A percentile compares a stretch with the other conserved stretches of the same genome.
These are phyloP conservation scores for Agapornis canus DNA, from an alignment of 2,797 vertebrate genomes.

Conservation along the genomic window DNA sequence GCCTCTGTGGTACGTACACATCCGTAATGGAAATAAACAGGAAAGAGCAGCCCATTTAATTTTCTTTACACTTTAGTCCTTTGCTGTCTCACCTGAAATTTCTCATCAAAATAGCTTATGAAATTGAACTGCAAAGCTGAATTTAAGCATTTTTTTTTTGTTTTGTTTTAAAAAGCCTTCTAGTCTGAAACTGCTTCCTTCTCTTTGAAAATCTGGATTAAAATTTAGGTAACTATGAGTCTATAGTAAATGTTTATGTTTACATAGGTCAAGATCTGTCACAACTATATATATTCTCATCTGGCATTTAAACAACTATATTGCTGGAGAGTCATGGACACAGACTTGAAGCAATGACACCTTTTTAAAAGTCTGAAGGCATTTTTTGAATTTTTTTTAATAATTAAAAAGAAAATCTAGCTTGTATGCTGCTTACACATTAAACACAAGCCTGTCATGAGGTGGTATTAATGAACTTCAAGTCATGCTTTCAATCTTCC, in stretches of 20 bases:
- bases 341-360: not conserved
- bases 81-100: not conserved
- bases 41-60: not conserved
- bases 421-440: not conserved
- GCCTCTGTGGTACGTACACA: not conserved
- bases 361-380: not conserved
- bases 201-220: not conserved
- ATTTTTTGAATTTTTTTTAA: not conserved
- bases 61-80: not conserved
- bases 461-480: not conserved
- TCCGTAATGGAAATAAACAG: not conserved
- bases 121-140: not conserved
- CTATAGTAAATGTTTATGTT: not conserved
- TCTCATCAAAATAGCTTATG: not conserved
- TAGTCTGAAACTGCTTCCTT: not conserved
- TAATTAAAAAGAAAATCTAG: not conserved
- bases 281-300: not conserved
- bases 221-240: not conserved
- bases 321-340: not conserved
- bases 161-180: not conserved
- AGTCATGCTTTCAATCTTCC: not conserved
- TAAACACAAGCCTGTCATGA: not conserved
- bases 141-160: not conserved
- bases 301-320: not conserved
- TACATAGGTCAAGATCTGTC: not conserved